Conservation (phyloP, 2,797 vertebrate genomes). For the Meda fulgida region DNA sequence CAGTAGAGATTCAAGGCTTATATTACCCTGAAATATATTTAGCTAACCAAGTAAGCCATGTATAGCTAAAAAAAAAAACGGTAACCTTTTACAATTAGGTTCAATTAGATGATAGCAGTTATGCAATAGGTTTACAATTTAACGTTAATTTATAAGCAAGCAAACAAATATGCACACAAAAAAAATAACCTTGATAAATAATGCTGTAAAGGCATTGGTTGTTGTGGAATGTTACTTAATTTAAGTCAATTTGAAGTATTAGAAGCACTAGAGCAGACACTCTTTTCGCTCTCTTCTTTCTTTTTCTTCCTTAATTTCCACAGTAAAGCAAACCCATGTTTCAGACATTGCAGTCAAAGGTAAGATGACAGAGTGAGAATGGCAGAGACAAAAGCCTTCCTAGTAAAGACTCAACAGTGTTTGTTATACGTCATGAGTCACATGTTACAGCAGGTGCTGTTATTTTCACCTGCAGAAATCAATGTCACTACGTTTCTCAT, state of each 20-base stretch:
- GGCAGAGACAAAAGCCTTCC: neutral
- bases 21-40: no score
- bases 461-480: constrained; percentile 11
- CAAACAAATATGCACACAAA: neutral
- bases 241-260: neutral
- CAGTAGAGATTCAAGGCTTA: no score
- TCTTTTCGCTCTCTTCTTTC: neutral
- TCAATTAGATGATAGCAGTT: neutral
- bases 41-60: no score
- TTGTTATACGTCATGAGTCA: neutral
- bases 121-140: neutral
- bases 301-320: neutral
- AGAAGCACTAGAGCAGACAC: no score
- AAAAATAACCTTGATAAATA: neutral
- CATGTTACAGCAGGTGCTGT: neutral
- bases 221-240: neutral
- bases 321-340: neutral
- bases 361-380: neutral
- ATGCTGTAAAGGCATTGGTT: neutral
- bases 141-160: neutral
- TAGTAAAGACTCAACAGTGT: neutral
- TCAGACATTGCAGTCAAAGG: neutral
- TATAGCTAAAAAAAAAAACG: no score
- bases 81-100: no score
- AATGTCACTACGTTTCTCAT: neutral